Base-by-base conservation (phyloP, 2,888 invertebrate species). In the Harmothoe impar region DNA sequence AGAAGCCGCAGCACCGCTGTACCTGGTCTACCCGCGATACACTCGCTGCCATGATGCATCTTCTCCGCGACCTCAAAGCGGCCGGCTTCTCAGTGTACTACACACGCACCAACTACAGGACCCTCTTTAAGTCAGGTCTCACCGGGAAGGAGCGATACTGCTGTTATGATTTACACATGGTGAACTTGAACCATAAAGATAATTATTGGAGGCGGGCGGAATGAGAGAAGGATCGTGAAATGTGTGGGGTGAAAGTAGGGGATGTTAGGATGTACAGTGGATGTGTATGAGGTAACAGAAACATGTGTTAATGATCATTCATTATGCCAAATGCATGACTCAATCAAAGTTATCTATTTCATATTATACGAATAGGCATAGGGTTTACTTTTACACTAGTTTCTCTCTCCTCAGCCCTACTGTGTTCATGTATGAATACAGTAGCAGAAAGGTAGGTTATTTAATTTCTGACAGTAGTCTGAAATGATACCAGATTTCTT, bases 141-240 rank as follows among this genome's bases (percentile, higher is more conserved):
- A 91, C 93, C 0, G 77, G 89, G n/a, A 89, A 89, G 29, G 81
- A 91, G 85, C 72, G 93, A 89, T 91, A 92, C 68, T 93, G 93
- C 89, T 93, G 93, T 68, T 91, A 93, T 77, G 89, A 93, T 90
- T 51, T 93, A 10, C 93, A 93, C 89, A 77, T 93, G 25, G 93
- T 93, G 17, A 93, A 93, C 88, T 89, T 89, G 25, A 93, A 92
- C 56, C 93, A 93, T 54, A 56, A 84, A 25, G 29, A 23, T 35
- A 90, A 91, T 54, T 43, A 29, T 23, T 90, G 91, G 91, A 43
- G n/a, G n/a, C 81, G 68, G 5, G 81, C 91, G 1, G 77, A 25
- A 3, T 77, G 17, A 52, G 15, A 62, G 7, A 43, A 43, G n/a
- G n/a, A n/a, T n/a, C n/a, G 62, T 56, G 62, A 20, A 56, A 20